Evolutionary conservation across 2,888 invertebrate genomes (phyloP).

Genomic region (Timema podura): DNA sequence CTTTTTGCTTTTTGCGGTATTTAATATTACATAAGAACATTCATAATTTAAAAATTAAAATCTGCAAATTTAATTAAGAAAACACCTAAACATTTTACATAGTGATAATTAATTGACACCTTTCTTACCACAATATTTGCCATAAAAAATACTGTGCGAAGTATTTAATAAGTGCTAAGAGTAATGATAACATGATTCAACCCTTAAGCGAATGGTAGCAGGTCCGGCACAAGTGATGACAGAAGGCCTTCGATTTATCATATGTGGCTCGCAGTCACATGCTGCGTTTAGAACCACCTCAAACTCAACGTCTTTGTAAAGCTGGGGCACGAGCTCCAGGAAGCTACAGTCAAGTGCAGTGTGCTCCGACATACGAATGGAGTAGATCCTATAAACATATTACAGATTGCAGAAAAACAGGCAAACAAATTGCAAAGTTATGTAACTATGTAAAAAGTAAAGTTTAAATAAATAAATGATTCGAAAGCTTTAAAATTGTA

Average conservation of each 20-base stretch:
- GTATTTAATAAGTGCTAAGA: too few species aligned
- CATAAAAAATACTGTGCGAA: too few species aligned
- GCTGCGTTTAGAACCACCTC: slow-evolving; percentile 52
- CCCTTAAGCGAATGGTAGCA: slow-evolving; percentile 55
- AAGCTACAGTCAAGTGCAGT: slow-evolving; percentile 63
- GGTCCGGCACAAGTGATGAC: slow-evolving; percentile 57
- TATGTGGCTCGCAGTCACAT: slow-evolving; percentile 47
- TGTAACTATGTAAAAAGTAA: too few species aligned
- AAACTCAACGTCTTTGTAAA: slow-evolving; percentile 53
- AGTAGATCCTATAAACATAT: slow-evolving; percentile 52
- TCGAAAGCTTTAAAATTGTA: not conserved
- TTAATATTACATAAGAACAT: too few species aligned
- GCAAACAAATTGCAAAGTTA: too few species aligned
- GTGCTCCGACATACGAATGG: slow-evolving; percentile 58
- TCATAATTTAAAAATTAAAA: too few species aligned
- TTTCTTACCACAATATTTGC: too few species aligned
- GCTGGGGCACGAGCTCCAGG: slow-evolving; percentile 55
- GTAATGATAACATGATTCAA: slow-evolving; percentile 35
- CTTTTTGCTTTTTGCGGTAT: too few species aligned
- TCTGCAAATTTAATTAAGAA: too few species aligned
- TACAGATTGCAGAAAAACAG: not conserved
- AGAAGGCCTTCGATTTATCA: slow-evolving; percentile 44
- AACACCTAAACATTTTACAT: too few species aligned
- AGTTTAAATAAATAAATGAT: too few species aligned
- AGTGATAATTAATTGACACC: too few species aligned